Percentiles rank a stretch among this genome's conserved stretches.
phyloP scores from a whole-genome alignment of 2,888 invertebrate species.

The Clostera curtula region DNA sequence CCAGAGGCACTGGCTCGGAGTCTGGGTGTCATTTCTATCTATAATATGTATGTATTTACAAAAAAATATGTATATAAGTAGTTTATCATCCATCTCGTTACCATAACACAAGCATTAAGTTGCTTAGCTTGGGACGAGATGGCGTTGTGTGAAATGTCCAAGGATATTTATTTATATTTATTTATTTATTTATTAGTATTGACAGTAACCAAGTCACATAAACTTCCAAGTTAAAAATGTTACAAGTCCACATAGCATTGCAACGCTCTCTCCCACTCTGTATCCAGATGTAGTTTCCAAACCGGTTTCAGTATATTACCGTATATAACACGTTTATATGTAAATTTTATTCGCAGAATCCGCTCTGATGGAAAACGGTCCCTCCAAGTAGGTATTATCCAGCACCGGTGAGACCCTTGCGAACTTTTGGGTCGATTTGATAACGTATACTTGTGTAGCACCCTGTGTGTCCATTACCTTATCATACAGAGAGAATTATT shows the following conservation, averaged over 20 bases:
- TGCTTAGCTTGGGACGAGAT: too few species aligned
- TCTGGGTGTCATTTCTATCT: too few species aligned
- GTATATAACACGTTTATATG: slow-evolving; percentile 64
- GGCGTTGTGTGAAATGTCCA: too few species aligned
- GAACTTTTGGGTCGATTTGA: slow-evolving; percentile 66
- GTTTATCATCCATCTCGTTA: too few species aligned
- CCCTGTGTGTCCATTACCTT: slow-evolving; percentile 41
- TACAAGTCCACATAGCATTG: slow-evolving; percentile 14
- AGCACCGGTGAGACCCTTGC: slow-evolving; percentile 31
- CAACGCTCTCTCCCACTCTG: slow-evolving; percentile 7
- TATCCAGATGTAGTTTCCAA: slow-evolving; percentile 35
- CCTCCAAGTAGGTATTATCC: slow-evolving; percentile 46
- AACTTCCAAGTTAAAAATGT: too few species aligned
- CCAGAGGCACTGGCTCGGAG: too few species aligned
- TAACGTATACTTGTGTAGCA: slow-evolving; percentile 44
- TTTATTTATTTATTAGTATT: too few species aligned
- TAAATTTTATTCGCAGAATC: slow-evolving; percentile 64
- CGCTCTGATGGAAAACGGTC: slow-evolving; percentile 58
- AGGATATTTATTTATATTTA: too few species aligned
- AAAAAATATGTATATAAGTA: too few species aligned
- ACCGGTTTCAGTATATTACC: slow-evolving; percentile 48
- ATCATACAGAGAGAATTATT: slow-evolving; percentile 40
- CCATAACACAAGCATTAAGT: too few species aligned
- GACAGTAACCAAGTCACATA: too few species aligned
- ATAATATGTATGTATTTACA: too few species aligned